phyloP scores from a whole-genome alignment of 2,797 vertebrate species.

The Hydrolagus colliei region DNA sequence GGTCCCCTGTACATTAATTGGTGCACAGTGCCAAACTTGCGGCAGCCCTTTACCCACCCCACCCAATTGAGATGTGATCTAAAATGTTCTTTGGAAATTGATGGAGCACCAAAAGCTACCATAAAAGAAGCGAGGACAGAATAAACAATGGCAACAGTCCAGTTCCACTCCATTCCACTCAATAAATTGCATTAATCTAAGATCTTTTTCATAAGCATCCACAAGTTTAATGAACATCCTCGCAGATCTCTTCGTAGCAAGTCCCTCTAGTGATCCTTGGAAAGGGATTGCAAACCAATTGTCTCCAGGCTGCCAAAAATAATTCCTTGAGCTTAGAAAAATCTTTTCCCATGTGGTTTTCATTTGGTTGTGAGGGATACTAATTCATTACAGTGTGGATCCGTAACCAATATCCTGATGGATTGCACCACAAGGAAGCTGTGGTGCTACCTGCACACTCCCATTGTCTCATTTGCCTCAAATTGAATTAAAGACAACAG shows the following conservation, averaged over 20 bases:
- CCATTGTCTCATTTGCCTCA: background rate
- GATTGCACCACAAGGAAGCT: background rate
- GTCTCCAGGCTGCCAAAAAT: constrained; percentile 14
- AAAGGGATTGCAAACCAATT: constrained; percentile 15
- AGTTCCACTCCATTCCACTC: background rate
- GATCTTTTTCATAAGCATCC: background rate
- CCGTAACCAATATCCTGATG: background rate
- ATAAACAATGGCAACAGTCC: background rate
- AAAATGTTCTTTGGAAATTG: background rate
- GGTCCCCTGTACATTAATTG: no score
- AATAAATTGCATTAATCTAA: background rate
- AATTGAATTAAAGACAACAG: constrained; percentile 16
- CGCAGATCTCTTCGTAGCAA: background rate
- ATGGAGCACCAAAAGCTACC: background rate
- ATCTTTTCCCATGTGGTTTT: constrained; percentile 4
- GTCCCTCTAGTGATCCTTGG: background rate
- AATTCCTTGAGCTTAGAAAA: constrained; percentile 8
- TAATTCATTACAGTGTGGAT: constrained; percentile 21
- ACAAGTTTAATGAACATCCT: background rate
- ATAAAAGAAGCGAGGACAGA: background rate
- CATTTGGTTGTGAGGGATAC: constrained; percentile 1
- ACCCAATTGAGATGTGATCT: no score
- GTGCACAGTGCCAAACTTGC: no score
- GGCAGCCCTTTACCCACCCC: no score
- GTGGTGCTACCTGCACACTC: background rate